Evolutionary conservation across 1,140 invertebrate genomes (phyloP).

Genomic region (Macrosteles quadrilineatus): DNA sequence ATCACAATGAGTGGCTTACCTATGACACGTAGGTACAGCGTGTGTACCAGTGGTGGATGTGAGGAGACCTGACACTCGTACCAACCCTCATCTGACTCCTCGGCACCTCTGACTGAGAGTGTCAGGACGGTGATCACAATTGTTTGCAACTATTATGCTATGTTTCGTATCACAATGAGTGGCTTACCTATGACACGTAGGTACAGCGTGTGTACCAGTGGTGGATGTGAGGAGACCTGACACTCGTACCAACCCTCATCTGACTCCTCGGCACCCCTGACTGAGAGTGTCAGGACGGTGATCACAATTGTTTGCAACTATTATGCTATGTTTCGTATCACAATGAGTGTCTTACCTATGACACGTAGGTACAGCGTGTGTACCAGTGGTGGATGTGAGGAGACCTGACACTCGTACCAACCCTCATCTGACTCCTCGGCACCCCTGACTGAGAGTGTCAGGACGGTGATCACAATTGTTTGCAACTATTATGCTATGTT

Average conservation of each 20-base stretch:
- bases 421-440: slow-evolving; percentile 76
- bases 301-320: no score
- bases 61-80: slow-evolving; percentile 90
- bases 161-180: no score
- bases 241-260: slow-evolving; percentile 85
- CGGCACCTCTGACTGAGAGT: no score
- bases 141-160: no score
- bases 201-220: slow-evolving; percentile 78
- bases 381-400: slow-evolving; percentile 81
- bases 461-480: no score
- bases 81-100: slow-evolving; percentile 71
- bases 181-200: slow-evolving; percentile 84
- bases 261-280: no score
- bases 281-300: no score
- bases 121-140: no score
- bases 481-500: no score
- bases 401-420: slow-evolving; percentile 85
- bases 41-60: slow-evolving; percentile 83
- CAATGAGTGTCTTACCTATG: slow-evolving; percentile 86
- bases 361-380: slow-evolving; percentile 80
- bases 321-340: no score
- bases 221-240: slow-evolving; percentile 85
- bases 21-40: slow-evolving; percentile 76
- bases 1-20: no score
- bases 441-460: no score